These are phyloP conservation scores for Atherix ibis DNA, from an alignment of 2,888 invertebrate species.

Conservation along the genomic window DNA sequence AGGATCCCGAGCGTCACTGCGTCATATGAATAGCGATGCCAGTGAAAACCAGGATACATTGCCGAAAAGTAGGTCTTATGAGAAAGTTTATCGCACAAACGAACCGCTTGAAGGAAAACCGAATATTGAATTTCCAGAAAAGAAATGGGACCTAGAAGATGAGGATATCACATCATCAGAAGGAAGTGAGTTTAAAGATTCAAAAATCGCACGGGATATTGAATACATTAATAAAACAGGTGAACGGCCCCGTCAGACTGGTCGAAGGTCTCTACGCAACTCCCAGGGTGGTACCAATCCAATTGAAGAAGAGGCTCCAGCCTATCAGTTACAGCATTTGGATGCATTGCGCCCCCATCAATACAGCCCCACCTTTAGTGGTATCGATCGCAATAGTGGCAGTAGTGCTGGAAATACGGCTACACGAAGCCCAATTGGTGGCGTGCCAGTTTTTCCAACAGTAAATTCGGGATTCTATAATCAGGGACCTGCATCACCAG, in stretches of 20 bases:
- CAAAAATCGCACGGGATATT: constrained; percentile 45
- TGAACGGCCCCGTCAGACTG: constrained; percentile 39
- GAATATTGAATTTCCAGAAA: constrained; percentile 62
- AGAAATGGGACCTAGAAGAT: constrained; percentile 59
- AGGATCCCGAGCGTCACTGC: constrained; percentile 41
- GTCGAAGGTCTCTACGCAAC: constrained; percentile 38
- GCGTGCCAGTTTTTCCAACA: constrained; percentile 26
- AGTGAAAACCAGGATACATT: constrained; percentile 39
- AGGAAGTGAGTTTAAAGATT: constrained; percentile 44
- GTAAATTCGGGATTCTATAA: constrained; percentile 19
- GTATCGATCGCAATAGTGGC: constrained; percentile 25
- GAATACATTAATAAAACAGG: constrained; percentile 39
- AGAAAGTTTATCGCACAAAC: constrained; percentile 66
- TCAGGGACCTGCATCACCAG: constrained; percentile 12
- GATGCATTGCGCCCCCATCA: constrained; percentile 16
- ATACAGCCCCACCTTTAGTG: constrained; percentile 32
- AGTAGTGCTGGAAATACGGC: constrained; percentile 22
- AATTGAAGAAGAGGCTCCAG: constrained; percentile 19
- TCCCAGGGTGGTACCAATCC: constrained; percentile 25
- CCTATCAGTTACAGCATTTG: constrained; percentile 21
- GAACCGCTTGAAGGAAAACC: constrained; percentile 62
- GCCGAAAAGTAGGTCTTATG: constrained; percentile 59
- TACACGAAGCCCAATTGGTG: constrained; percentile 21
- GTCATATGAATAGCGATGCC: constrained; percentile 34
- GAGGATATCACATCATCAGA: constrained; percentile 44